Evolutionary conservation across 2,888 invertebrate species (phyloP).

Genomic region (Cryptosula pallasiana): DNA sequence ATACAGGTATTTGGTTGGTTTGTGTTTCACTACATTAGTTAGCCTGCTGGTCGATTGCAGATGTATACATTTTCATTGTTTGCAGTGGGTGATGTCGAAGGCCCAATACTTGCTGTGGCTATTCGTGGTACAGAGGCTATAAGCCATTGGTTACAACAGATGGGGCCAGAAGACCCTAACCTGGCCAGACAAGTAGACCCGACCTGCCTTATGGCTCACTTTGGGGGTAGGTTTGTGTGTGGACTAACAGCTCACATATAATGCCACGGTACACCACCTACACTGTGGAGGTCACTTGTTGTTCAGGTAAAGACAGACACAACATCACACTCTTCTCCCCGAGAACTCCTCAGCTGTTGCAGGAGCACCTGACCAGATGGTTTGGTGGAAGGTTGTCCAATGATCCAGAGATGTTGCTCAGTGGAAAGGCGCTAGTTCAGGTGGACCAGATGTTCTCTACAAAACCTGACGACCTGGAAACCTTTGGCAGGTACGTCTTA

Average conservation of each 20-base stretch:
- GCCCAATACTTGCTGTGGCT: constrained; percentile 38
- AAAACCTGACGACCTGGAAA: too few relatives aligned
- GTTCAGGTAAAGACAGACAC: background rate
- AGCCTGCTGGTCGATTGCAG: too few relatives aligned
- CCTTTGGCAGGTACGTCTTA: too few relatives aligned
- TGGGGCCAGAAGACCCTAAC: constrained; percentile 45
- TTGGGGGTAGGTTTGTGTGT: constrained; percentile 32
- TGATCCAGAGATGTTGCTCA: constrained; percentile 27
- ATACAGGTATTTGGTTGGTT: background rate
- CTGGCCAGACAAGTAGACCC: constrained; percentile 45
- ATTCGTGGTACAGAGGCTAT: constrained; percentile 42
- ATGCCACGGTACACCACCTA: too few relatives aligned
- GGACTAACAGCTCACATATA: too few relatives aligned
- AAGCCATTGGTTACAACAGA: constrained; percentile 43
- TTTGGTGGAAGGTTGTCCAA: constrained; percentile 41
- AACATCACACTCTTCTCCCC: constrained; percentile 37
- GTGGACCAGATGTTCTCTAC: background rate
- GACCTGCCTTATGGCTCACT: constrained; percentile 44
- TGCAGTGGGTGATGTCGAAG: constrained; percentile 34
- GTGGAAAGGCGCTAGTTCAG: background rate
- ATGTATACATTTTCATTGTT: background rate
- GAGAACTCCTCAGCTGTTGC: constrained; percentile 35
- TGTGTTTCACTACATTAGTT: too few relatives aligned
- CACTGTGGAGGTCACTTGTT: too few relatives aligned
- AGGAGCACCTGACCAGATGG: constrained; percentile 42